Evolutionary conservation across 2,888 invertebrate genomes (phyloP), one percentile per base, ranked within the genome.

Genomic region (Troglohyphantes excavatus): DNA sequence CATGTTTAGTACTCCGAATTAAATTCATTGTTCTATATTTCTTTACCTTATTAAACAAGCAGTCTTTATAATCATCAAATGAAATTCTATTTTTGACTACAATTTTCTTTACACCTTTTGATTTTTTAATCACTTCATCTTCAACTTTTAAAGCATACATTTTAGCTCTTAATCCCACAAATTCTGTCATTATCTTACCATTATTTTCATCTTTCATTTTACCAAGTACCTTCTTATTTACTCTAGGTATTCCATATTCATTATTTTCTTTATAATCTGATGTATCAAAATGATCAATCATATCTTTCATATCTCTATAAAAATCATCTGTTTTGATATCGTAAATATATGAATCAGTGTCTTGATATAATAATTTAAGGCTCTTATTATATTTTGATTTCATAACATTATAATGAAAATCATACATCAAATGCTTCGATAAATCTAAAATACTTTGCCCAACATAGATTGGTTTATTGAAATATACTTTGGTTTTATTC

Each of bases 161-260:
- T 33, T 91, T 91, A 23, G 79, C 21, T 76, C 78, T 82, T 33
- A 91, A 46, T 0, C 92, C 92, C 2, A 93, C 89, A 90, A 92
- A 92, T 91, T 93, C 92, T 27, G 83, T 78, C 76, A 92, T 91
- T 17, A 92, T 90, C 17, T 46, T 65, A 7, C 92, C 92, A 73
- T 27, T 91, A 91, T 21, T 91, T 90, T 91, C 93, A 93, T 89
- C 92, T 91, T 93, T 93, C 82, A 93, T 92, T 83, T 92, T 92
- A 6, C 93, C 93, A 23, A 93, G 29, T 13, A 92, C 91, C 87
- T 93, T 93, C 73, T 92, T 92, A 88, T 93, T n/a, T n/a, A n/a
- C n/a, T 93, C 17, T 68, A 2, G 68, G 75, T 43, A 68, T 84
- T 76, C 91, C 83, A 19, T 92, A 76, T 26, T 33, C 53, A 88